Evolutionary conservation across 2,888 invertebrate genomes (phyloP).

Genomic region (Meganola albula): DNA sequence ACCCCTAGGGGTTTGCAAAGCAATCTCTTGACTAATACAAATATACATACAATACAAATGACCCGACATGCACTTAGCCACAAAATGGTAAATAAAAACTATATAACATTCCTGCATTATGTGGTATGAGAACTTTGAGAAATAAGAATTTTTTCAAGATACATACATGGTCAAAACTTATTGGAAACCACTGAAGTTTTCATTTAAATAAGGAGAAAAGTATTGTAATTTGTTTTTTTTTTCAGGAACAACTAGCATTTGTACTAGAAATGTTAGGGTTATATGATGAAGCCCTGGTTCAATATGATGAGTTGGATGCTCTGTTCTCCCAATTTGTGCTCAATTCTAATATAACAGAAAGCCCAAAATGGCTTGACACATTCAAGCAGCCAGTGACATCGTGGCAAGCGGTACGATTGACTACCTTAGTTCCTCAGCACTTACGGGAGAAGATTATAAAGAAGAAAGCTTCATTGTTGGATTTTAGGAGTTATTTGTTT

Average conservation of each 20-base stretch:
- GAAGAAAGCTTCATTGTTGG: slow-evolving; percentile 84
- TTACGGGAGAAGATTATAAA: slow-evolving; percentile 68
- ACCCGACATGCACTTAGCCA: too few relatives aligned
- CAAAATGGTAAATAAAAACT: too few relatives aligned
- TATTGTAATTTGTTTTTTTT: slow-evolving; percentile 19
- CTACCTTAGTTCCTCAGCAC: slow-evolving; percentile 76
- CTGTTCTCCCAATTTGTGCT: slow-evolving; percentile 97
- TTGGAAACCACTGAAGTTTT: too few relatives aligned
- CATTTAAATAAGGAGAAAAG: too few relatives aligned
- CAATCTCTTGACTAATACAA: too few relatives aligned
- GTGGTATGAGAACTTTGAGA: too few relatives aligned
- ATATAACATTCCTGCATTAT: too few relatives aligned
- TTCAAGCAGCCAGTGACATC: slow-evolving; percentile 88
- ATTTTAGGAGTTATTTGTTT: slow-evolving; percentile 95
- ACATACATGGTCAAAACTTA: too few relatives aligned
- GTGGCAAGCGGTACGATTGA: slow-evolving; percentile 89
- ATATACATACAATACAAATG: too few relatives aligned
- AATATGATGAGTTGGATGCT: slow-evolving; percentile 98
- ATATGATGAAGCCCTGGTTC: slow-evolving; percentile 95
- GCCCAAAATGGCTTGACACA: slow-evolving; percentile 89
- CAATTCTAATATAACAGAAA: slow-evolving; percentile 93
- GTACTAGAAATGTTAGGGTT: slow-evolving; percentile 95
- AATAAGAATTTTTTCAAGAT: too few relatives aligned
- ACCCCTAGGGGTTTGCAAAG: too few relatives aligned
- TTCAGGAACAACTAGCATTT: slow-evolving; percentile 95